Evolutionary conservation across 2,888 invertebrate genomes (phyloP), one percentile per base, ranked within the genome.

Genomic region (Ptilodon capucinus): DNA sequence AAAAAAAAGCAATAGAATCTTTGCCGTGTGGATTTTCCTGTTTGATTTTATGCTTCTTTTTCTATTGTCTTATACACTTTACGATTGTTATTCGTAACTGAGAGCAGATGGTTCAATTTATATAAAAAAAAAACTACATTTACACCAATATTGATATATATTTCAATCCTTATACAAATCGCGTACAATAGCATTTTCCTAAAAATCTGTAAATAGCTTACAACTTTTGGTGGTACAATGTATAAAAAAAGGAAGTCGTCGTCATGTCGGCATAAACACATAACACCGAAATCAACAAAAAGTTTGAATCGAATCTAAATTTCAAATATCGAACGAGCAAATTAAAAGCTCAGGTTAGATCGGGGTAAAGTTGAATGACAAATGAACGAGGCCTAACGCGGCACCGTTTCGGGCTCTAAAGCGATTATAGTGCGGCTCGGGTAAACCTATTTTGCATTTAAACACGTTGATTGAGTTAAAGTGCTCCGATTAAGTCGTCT

Each of bases 361-460:
- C 35, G 40, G 42, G 47, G 46, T 23, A 34, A 51, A 56, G 54
- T 48, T 53, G 51, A 59, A 65, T 62, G 56, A 68, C 62, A 67
- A 61, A 61, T 60, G 58, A 54, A 60, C 51, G 52, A 46, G 36
- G 40, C 46, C 32, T 46, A 42, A 48, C 40, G 39, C 21, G 39
- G 25, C 11, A 46, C 39, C 32, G 41, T 59, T 57, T 56, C 48
- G 42, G 42, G 40, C 45, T 43, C 58, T 54, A 65, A 66, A 59
- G 53, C 55, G 47, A 61, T 67, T 63, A 63, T 48, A 43, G 57
- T 54, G 62, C 60, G 64, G 46, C 49, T 52, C 57, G 48, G 45
- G 65, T 68, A 74, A 76, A 74, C 74, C 71, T 76, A 74, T 72
- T 78, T 77, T 73, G 73, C 74, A 76, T 75, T 72, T 64, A 64